Evolutionary conservation across 2,113 vertebrate species (phyloP).

Genomic region (Engraulis encrasicolus): DNA sequence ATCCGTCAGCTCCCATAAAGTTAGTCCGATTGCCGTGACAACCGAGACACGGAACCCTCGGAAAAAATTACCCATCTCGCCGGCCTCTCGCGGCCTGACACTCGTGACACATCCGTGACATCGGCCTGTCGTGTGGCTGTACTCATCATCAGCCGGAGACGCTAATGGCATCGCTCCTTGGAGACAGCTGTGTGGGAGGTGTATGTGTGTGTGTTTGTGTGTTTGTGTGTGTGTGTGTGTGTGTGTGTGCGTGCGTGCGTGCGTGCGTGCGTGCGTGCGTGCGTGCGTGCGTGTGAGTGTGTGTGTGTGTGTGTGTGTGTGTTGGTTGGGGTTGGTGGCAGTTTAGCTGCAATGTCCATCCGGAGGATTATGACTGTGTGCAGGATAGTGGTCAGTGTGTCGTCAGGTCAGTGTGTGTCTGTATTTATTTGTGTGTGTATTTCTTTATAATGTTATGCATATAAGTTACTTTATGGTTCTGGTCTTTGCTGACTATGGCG

Average conservation of each 20-base stretch:
- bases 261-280: too few relatives aligned
- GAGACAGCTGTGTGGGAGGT: not conserved
- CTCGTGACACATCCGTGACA: not conserved
- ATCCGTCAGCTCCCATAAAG: conserved; percentile 2
- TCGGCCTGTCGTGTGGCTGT: not conserved
- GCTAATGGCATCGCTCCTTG: not conserved
- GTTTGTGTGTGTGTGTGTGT: too few relatives aligned
- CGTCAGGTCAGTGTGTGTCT: not conserved
- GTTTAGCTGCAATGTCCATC: too few relatives aligned
- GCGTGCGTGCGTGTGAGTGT: too few relatives aligned
- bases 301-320: conserved; percentile 1
- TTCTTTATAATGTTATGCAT: too few relatives aligned
- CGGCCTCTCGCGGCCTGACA: not conserved
- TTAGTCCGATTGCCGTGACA: not conserved
- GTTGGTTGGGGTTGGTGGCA: too few relatives aligned
- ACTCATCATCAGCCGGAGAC: not conserved
- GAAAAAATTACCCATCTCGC: not conserved
- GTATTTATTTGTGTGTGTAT: not conserved
- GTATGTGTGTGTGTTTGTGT: too few relatives aligned
- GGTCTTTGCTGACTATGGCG: too few relatives aligned
- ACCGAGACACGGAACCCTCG: conserved; percentile 1
- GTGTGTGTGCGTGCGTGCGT: not conserved
- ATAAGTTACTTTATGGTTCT: too few relatives aligned
- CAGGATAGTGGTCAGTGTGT: too few relatives aligned
- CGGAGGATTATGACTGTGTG: too few relatives aligned